Percentiles rank a stretch among this genome's conserved stretches.
phyloP scores from a whole-genome alignment of 2,113 vertebrate genomes.

The Zapornia atra region DNA sequence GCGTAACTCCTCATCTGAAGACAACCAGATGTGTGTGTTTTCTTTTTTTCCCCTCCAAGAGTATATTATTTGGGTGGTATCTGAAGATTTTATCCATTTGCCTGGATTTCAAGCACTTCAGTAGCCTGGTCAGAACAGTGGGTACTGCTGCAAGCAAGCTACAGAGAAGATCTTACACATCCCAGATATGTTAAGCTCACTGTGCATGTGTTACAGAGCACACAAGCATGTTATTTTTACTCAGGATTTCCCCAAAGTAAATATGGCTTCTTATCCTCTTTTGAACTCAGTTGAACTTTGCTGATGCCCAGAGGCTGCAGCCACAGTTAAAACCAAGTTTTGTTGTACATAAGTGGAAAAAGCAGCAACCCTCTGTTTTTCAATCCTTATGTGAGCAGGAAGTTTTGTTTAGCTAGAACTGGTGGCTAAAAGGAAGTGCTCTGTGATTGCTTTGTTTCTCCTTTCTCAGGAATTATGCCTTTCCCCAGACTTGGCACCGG shows the following conservation, averaged over 20 bases:
- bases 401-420: background rate
- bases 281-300: background rate
- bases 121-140: background rate
- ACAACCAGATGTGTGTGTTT: background rate
- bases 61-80: background rate
- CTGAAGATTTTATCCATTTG: background rate
- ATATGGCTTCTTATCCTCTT: background rate
- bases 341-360: background rate
- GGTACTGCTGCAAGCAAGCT: background rate
- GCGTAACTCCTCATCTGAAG: background rate
- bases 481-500: background rate
- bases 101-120: background rate
- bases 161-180: background rate
- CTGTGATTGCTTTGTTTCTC: background rate
- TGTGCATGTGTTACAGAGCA: background rate
- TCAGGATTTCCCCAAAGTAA: constrained; percentile 1
- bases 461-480: background rate
- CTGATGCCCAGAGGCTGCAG: background rate
- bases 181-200: background rate
- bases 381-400: background rate
- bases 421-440: background rate
- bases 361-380: background rate
- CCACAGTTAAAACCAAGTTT: background rate
- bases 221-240: background rate
- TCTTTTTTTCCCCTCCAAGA: background rate